A percentile compares a stretch with the other conserved stretches of the same genome.
Evolutionary conservation across 2,888 invertebrate genomes (phyloP).

Genomic region (Drosophila fungiperda): DNA sequence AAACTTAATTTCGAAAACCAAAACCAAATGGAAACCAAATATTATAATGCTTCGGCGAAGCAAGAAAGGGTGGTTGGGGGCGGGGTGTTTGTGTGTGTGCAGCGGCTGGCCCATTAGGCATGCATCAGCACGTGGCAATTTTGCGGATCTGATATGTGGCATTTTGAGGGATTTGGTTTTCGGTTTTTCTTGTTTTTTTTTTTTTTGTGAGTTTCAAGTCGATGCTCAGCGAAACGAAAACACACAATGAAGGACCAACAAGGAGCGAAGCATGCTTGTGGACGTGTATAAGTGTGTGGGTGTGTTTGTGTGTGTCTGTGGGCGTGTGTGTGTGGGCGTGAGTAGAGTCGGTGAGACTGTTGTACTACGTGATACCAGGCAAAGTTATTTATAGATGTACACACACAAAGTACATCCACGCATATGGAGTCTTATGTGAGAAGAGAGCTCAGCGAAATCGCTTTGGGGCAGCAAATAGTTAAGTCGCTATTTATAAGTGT

Average conservation of each 20-base stretch:
- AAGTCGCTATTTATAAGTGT: slow-evolving; percentile 47
- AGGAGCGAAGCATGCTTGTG: slow-evolving; percentile 4
- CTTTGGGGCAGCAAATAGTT: slow-evolving; percentile 65
- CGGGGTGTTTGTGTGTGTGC: slow-evolving; percentile 11
- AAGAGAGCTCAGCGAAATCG: slow-evolving; percentile 53
- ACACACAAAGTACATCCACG: slow-evolving; percentile 18
- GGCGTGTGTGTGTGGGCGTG: slow-evolving; percentile 9
- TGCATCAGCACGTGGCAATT: slow-evolving; percentile 60
- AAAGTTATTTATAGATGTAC: slow-evolving; percentile 69
- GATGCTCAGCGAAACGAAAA: slow-evolving; percentile 48
- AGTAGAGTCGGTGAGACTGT: slow-evolving; percentile 1
- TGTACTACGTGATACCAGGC: slow-evolving; percentile 42
- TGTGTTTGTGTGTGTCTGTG: slow-evolving; percentile 4
- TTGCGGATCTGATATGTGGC: slow-evolving; percentile 46
- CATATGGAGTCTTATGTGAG: slow-evolving; percentile 34
- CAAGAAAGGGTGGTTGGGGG: slow-evolving; percentile 6
- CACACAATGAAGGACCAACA: slow-evolving; percentile 41
- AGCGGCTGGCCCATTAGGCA: slow-evolving; percentile 46
- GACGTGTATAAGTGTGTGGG: slow-evolving; percentile 7
- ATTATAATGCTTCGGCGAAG: slow-evolving; percentile 61
- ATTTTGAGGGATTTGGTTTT: slow-evolving; percentile 44
- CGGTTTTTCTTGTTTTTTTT: neutral
- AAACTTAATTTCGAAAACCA: slow-evolving; percentile 56
- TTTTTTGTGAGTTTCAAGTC: slow-evolving; percentile 29
- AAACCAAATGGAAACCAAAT: slow-evolving; percentile 63